A percentile compares a stretch with the other conserved stretches of the same genome.
Evolutionary conservation across 1,140 invertebrate genomes (phyloP).

Genomic region (Drosophila nasuta): DNA sequence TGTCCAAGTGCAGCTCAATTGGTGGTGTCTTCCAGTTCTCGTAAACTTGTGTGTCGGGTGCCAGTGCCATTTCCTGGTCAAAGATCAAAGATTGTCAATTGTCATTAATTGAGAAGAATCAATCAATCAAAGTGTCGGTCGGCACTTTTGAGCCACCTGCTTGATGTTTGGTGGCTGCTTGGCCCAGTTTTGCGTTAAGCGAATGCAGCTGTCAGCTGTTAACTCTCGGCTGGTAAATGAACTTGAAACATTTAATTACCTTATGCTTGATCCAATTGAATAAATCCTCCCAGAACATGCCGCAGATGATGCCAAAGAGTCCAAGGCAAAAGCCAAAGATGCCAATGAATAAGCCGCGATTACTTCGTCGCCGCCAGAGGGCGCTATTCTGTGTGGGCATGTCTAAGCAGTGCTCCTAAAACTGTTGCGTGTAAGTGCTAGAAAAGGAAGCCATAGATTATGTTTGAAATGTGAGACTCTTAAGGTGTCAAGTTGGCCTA

Average conservation of each 20-base stretch:
- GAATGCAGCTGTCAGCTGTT: constrained; percentile 63
- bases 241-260: constrained; percentile 56
- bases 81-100: constrained; percentile 53
- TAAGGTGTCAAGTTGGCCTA: neutral
- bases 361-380: constrained; percentile 63
- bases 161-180: constrained; percentile 5
- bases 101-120: constrained; percentile 66
- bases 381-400: constrained; percentile 67
- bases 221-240: neutral
- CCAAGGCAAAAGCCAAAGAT: constrained; percentile 75
- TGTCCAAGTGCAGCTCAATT: constrained; percentile 90
- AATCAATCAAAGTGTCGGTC: constrained; percentile 49
- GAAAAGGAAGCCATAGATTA: constrained; percentile 27
- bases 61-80: constrained; percentile 87
- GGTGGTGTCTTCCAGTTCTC: constrained; percentile 90
- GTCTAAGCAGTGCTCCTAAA: neutral
- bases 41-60: constrained; percentile 87
- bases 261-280: constrained; percentile 81
- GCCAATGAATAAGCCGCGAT: constrained; percentile 69
- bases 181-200: constrained; percentile 48
- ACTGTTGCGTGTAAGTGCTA: neutral
- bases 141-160: constrained; percentile 57
- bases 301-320: constrained; percentile 72
- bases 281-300: constrained; percentile 81
- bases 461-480: constrained; percentile 4